These are phyloP conservation scores for Drosophila triauraria DNA, from an alignment of 1,140 invertebrate genomes.

Conservation along the genomic window DNA sequence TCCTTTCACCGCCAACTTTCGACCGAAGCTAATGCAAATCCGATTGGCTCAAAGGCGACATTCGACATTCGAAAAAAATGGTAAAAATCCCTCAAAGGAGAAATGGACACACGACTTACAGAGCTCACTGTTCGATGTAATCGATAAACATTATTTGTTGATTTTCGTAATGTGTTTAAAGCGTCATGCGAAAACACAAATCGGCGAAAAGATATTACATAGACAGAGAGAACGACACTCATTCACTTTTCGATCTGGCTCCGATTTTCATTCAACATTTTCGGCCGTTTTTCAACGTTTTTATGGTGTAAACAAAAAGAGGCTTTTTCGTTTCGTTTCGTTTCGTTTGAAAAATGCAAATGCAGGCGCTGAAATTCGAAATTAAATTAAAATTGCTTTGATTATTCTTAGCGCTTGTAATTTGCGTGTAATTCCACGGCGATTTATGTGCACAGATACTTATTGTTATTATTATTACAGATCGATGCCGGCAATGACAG, in stretches of 20 bases:
- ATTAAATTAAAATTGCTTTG: constrained; percentile 22
- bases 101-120: neutral
- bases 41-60: constrained; percentile 23
- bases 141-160: constrained; percentile 64
- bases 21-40: constrained; percentile 17
- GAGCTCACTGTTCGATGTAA: constrained; percentile 35
- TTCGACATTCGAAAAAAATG: neutral
- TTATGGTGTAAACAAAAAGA: constrained; percentile 46
- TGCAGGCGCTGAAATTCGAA: neutral
- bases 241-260: constrained; percentile 12
- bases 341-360: constrained; percentile 30
- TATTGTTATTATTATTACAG: constrained; percentile 27
- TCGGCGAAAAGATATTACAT: constrained; percentile 1
- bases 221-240: constrained; percentile 8
- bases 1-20: constrained; percentile 1
- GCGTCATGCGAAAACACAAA: constrained; percentile 22
- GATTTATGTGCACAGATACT: constrained; percentile 68
- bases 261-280: constrained; percentile 35
- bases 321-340: constrained; percentile 18
- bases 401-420: constrained; percentile 41
- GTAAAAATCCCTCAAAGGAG: neutral
- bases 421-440: constrained; percentile 41
- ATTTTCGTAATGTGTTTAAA: constrained; percentile 53
- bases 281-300: constrained; percentile 40
- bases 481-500: constrained; percentile 24